Conservation (phyloP, 1,140 invertebrate genomes). For the Pantala flavescens region DNA sequence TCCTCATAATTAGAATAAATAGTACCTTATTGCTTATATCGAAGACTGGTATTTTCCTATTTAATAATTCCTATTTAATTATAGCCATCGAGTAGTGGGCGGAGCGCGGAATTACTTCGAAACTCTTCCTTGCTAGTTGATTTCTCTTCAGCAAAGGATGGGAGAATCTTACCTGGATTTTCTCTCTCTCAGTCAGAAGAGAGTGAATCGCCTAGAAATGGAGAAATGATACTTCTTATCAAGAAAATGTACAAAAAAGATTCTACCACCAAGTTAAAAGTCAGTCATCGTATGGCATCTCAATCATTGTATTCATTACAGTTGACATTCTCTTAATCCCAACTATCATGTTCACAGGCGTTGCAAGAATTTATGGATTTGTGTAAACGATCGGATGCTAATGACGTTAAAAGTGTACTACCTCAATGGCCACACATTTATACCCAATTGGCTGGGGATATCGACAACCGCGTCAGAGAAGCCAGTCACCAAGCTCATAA, state of each 20-base stretch:
- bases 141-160: constrained; percentile 50
- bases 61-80: constrained; percentile 25
- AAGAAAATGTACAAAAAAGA: constrained; percentile 79
- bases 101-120: constrained; percentile 62
- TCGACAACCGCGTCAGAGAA: constrained; percentile 69
- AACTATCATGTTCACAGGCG: constrained; percentile 42
- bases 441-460: constrained; percentile 56
- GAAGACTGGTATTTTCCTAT: background rate
- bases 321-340: too few relatives aligned
- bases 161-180: constrained; percentile 44
- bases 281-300: constrained; percentile 28
- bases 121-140: constrained; percentile 52
- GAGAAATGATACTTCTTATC: constrained; percentile 51
- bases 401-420: constrained; percentile 51
- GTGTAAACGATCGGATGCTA: constrained; percentile 47
- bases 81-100: constrained; percentile 70
- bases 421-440: constrained; percentile 71
- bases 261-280: constrained; percentile 72
- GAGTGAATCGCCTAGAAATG: constrained; percentile 42
- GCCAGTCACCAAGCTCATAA: constrained; percentile 55
- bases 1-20: constrained; percentile 13
- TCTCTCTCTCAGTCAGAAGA: constrained; percentile 38
- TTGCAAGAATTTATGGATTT: constrained; percentile 64
- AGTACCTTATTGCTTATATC: background rate
- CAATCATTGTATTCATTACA: constrained; percentile 3